phyloP scores from a whole-genome alignment of 2,113 vertebrate species.

The Psilopogon haemacephalus region DNA sequence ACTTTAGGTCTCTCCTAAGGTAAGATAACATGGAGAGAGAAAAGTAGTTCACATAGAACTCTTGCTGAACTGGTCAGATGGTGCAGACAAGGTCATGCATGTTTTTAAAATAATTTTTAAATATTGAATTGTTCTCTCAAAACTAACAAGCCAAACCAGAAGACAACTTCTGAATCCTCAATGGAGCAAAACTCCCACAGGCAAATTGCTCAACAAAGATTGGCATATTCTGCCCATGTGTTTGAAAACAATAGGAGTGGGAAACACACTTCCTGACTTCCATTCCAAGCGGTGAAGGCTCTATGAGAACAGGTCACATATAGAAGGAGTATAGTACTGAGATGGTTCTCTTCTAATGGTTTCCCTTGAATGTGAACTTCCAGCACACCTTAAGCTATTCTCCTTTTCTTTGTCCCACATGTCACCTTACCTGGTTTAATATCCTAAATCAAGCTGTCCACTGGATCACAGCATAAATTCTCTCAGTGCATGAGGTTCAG shows the following conservation, averaged over 20 bases:
- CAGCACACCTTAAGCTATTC: not conserved
- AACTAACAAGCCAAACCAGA: constrained; percentile 29
- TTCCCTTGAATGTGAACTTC: not conserved
- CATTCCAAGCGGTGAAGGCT: not conserved
- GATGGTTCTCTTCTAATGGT: not conserved
- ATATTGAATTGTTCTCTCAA: not conserved
- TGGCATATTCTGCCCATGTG: not conserved
- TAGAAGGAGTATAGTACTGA: fast-evolving
- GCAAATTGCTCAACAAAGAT: constrained; percentile 39
- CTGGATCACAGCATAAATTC: not conserved
- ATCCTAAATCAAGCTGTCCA: not conserved
- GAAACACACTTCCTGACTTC: not conserved
- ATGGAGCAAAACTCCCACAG: not conserved
- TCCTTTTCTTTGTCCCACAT: not conserved
- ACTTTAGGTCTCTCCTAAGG: not conserved
- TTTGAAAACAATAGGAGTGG: constrained; percentile 9
- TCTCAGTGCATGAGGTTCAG: not conserved
- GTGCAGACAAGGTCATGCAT: constrained; percentile 9
- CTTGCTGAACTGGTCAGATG: not conserved
- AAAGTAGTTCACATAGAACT: not conserved
- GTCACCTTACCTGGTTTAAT: not conserved
- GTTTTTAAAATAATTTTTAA: constrained; percentile 32
- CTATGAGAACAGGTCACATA: not conserved
- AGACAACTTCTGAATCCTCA: constrained; percentile 39
- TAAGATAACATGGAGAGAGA: not conserved